phyloP scores from a whole-genome alignment of 1,140 invertebrate genomes.

The Popillia japonica region DNA sequence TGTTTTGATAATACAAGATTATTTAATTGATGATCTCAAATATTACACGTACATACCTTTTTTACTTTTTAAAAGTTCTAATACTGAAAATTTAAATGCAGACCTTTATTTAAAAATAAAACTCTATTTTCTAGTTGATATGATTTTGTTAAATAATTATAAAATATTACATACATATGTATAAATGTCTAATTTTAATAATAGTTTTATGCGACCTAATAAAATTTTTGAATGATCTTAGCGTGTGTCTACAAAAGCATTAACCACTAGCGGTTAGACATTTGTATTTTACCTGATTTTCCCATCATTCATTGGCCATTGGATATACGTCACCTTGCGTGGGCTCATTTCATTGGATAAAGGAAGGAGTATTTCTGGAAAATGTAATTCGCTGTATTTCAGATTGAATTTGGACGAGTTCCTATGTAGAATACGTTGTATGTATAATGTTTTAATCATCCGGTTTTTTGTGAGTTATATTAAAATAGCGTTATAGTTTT shows the following conservation, averaged over 20 bases:
- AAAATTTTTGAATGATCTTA: neutral
- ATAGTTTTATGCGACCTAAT: neutral
- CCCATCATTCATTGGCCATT: neutral
- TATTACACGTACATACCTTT: no score
- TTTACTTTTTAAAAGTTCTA: no score
- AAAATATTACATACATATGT: no score
- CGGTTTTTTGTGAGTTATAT: neutral
- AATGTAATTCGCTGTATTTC: neutral
- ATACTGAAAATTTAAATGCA: no score
- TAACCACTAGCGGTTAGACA: neutral
- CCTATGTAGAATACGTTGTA: neutral
- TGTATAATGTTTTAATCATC: constrained; percentile 1
- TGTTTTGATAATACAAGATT: no score
- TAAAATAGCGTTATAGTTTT: neutral
- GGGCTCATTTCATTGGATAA: constrained; percentile 25
- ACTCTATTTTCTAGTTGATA: no score
- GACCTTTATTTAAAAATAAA: no score
- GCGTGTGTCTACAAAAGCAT: neutral
- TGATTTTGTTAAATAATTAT: no score
- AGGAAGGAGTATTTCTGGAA: constrained; percentile 9
- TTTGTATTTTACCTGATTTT: constrained; percentile 18
- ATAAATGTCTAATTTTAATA: no score
- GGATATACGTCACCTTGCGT: neutral
- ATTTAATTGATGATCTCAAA: no score
- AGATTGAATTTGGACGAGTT: neutral